A percentile compares a stretch with the other conserved stretches of the same genome.
Conservation (phyloP, 2,888 invertebrate species). For the Ichneumon xanthorius region DNA sequence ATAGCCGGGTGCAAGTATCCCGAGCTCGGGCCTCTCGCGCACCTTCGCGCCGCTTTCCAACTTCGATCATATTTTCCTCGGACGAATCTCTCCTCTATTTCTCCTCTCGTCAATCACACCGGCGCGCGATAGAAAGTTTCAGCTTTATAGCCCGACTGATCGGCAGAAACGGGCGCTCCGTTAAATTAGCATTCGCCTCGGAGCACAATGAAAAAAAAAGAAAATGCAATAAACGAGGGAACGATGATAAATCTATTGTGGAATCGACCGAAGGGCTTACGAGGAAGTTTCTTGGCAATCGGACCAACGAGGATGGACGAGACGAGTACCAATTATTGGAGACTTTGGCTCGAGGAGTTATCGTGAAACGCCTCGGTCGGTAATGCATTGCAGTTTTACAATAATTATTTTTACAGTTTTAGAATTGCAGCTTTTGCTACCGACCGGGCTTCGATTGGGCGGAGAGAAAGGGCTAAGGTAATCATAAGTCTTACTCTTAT, state of each 20-base stretch:
- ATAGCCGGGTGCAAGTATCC: background rate
- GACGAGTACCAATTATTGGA: background rate
- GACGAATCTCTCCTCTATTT: background rate
- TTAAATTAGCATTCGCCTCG: conserved; percentile 12
- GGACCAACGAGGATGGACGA: background rate
- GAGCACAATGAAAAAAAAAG: background rate
- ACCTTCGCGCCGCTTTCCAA: conserved; percentile 26
- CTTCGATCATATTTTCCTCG: conserved; percentile 27
- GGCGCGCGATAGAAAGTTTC: conserved; percentile 10
- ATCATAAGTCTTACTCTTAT: too few species aligned
- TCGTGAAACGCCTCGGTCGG: background rate
- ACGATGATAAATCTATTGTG: background rate
- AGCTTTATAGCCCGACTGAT: background rate
- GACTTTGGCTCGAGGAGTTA: background rate
- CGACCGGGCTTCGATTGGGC: too few species aligned
- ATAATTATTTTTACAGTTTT: too few species aligned
- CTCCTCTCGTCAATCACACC: conserved; percentile 30
- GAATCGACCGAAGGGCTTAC: background rate
- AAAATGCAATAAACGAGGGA: background rate
- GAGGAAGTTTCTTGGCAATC: conserved; percentile 1
- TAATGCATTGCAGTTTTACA: too few species aligned
- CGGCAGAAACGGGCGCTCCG: conserved; percentile 7
- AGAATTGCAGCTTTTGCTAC: too few species aligned
- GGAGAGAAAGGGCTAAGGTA: too few species aligned
- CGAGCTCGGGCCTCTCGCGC: background rate